Base-by-base conservation (phyloP, 2,888 invertebrate species). In the Tipula lateralis region DNA sequence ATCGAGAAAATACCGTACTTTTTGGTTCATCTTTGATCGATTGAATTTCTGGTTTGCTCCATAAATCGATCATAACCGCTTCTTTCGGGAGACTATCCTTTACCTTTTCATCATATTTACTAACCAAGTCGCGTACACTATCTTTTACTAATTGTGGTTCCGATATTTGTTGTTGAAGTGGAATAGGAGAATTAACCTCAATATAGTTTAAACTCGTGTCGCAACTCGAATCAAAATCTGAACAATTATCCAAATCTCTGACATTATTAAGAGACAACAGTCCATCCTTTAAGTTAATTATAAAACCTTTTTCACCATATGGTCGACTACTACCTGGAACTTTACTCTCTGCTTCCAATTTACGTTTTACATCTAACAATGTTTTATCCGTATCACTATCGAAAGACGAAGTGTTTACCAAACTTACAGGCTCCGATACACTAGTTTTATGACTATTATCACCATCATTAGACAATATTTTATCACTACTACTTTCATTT, bases 221-320 rank as follows among this genome's bases (percentile, higher is more conserved):
- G 85, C 90, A 90, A 84, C 90, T 90, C 1, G 90, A 90, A 86
- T 90, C 90, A 83, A 89, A 89, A 86, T 90, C 90, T 0, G 90
- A 90, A 84, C 90, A 90, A 86, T 89, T 90, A 29, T 89, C 90
- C 12, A 90, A 86, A 85, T 90, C 90, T 6, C 89, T 88, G 0
- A 90, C 90, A 87, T 90, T 89, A 84, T 88, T 88, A 9, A 90
- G 85, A 24, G 89, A 88, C 32, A 90, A 86, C 66, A 88, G 88
- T 0, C 88, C 90, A 84, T 89, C 89, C 0, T 88, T 89, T 29
- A 90, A 86, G 36, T 90, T 89, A 16, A 90, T 88, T 1, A 90
- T 87, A 84, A 89, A 90, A 13, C 90, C 90, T 85, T 90, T 88
- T 85, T 90, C 90, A 1, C 90, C 90, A 83, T 89, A 90, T 0